Percentiles rank a stretch among this genome's conserved stretches.
Evolutionary conservation across 2,113 vertebrate genomes (phyloP).

Genomic region (Periophthalmus modestus): DNA sequence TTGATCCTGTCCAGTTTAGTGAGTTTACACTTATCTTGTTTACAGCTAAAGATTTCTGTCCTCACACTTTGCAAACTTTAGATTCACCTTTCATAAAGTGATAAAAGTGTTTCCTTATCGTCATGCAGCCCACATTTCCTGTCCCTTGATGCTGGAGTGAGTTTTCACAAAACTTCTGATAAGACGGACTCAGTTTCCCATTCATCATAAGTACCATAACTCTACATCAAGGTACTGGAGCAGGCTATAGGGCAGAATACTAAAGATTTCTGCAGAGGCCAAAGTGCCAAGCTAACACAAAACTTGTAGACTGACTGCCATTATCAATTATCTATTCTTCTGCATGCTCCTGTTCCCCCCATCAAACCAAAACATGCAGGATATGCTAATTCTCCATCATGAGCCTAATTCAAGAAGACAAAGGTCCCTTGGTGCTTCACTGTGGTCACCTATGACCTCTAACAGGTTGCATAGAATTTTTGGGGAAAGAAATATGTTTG

Average conservation of each 20-base stretch:
- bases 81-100: slow-evolving; percentile 11
- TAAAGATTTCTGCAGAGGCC: slow-evolving; percentile 17
- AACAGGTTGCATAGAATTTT: too few relatives aligned
- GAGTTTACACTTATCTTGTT: neutral
- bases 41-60: neutral
- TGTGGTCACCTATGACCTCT: too few relatives aligned
- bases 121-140: slow-evolving; percentile 11
- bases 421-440: too few relatives aligned
- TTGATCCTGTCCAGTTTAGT: neutral
- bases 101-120: slow-evolving; percentile 30
- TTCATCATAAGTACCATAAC: neutral
- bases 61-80: slow-evolving; percentile 2
- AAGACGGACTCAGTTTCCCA: slow-evolving; percentile 17
- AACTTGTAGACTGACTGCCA: neutral
- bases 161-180: slow-evolving; percentile 43
- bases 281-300: slow-evolving; percentile 6
- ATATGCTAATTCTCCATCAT: too few relatives aligned
- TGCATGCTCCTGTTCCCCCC: too few relatives aligned
- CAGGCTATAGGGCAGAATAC: slow-evolving; percentile 21
- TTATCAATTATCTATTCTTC: neutral
- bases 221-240: slow-evolving; percentile 3
- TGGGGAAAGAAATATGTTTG: too few relatives aligned
- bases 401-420: too few relatives aligned
- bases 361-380: too few relatives aligned
- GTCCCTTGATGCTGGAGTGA: slow-evolving; percentile 5